Conservation (phyloP, 2,888 invertebrate species). For the Paralinhomoeus sp. region DNA sequence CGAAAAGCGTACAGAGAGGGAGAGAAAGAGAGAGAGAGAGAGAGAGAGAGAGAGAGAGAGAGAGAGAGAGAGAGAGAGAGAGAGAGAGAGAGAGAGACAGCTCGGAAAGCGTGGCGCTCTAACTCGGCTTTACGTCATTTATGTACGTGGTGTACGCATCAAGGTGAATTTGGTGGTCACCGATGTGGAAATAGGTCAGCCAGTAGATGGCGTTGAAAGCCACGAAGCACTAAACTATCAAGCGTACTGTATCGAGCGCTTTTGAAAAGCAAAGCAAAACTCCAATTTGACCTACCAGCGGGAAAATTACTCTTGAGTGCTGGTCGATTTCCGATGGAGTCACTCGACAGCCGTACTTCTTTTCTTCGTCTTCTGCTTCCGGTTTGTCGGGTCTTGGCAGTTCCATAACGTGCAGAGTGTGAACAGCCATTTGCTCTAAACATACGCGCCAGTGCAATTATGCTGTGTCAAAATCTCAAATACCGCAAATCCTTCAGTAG, state of each 20-base stretch:
- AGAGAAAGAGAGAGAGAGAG: too few relatives aligned
- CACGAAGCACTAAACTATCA: constrained; percentile 48
- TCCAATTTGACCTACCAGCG: constrained; percentile 35
- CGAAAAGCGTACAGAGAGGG: too few relatives aligned
- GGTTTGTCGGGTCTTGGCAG: background rate
- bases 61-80: too few relatives aligned
- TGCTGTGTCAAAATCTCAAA: background rate
- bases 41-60: too few relatives aligned
- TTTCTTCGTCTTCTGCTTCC: too few relatives aligned
- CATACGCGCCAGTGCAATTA: constrained; percentile 1
- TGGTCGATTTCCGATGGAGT: constrained; percentile 96
- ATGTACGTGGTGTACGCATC: too few relatives aligned
- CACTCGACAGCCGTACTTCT: constrained; percentile 30
- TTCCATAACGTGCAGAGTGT: background rate
- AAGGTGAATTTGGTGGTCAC: too few relatives aligned
- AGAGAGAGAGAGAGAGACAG: too few relatives aligned
- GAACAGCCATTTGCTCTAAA: background rate
- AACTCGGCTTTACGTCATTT: too few relatives aligned
- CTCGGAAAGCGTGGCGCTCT: too few relatives aligned
- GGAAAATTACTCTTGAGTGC: constrained; percentile 89
- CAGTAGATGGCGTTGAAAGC: constrained; percentile 51
- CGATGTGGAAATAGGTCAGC: constrained; percentile 9
- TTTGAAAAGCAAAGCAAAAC: background rate
- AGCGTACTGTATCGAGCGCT: background rate
- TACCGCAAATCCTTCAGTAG: too few relatives aligned